Percentiles rank a stretch among this genome's conserved stretches.
phyloP scores from a whole-genome alignment of 2,888 invertebrate species.

The Eledona agricola region DNA sequence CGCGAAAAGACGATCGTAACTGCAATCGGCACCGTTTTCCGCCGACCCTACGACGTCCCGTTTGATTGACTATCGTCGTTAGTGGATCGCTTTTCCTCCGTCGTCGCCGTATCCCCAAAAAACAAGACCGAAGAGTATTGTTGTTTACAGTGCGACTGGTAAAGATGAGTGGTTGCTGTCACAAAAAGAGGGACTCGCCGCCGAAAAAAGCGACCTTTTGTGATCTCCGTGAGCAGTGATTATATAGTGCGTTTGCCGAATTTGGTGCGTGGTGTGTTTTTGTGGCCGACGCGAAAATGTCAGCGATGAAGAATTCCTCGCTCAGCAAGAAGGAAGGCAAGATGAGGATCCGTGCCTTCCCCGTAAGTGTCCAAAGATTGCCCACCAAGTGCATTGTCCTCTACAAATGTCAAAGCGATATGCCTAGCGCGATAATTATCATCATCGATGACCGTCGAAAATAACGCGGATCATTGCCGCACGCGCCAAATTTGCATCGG shows the following conservation, averaged over 20 bases:
- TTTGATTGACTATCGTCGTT: slow-evolving; percentile 25
- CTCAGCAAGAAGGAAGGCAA: slow-evolving; percentile 92
- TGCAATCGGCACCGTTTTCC: slow-evolving; percentile 13
- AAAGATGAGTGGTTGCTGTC: slow-evolving; percentile 43
- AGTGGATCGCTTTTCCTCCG: slow-evolving; percentile 17
- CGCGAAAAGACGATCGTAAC: slow-evolving; percentile 20
- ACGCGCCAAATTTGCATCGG: slow-evolving; percentile 13
- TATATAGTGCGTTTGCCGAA: slow-evolving; percentile 52
- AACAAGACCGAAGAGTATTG: slow-evolving; percentile 18
- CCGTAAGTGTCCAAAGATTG: slow-evolving; percentile 74
- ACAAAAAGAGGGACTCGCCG: slow-evolving; percentile 18
- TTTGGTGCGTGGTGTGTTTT: slow-evolving; percentile 42
- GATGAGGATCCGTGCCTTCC: slow-evolving; percentile 98
- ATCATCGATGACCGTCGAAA: slow-evolving; percentile 27
- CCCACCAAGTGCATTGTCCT: slow-evolving; percentile 40
- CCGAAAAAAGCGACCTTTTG: slow-evolving; percentile 22
- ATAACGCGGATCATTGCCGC: slow-evolving; percentile 16
- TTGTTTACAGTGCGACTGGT: slow-evolving; percentile 31
- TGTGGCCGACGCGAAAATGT: slow-evolving; percentile 48
- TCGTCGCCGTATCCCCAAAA: slow-evolving; percentile 8
- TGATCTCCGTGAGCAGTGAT: slow-evolving; percentile 38
- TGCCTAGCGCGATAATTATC: slow-evolving; percentile 24
- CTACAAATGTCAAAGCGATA: slow-evolving; percentile 38
- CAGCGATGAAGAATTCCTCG: slow-evolving; percentile 76
- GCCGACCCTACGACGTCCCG: slow-evolving; percentile 19